Percentiles rank a stretch among this genome's conserved stretches.
Conservation (phyloP, 64 coral and sea anemone species). For the Platygyra sinensis region DNA sequence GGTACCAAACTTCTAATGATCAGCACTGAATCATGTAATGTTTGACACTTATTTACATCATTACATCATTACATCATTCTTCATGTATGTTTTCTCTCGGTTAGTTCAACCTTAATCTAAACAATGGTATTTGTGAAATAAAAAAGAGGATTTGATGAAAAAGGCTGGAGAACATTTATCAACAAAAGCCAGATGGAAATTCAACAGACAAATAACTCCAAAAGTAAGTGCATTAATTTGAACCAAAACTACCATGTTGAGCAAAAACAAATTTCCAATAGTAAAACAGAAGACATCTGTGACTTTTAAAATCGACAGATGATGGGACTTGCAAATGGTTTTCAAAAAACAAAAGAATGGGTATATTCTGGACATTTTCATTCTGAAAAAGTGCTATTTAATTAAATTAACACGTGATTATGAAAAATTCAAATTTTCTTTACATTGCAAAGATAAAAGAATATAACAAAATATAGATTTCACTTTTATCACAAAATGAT, state of each 20-base stretch:
- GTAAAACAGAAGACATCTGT: neutral
- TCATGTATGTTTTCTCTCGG: too few relatives aligned
- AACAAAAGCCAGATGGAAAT: too few relatives aligned
- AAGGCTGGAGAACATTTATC: too few relatives aligned
- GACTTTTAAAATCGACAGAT: neutral
- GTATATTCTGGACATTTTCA: neutral
- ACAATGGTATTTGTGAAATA: too few relatives aligned
- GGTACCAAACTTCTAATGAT: too few relatives aligned
- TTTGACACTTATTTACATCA: too few relatives aligned
- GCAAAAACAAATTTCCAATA: neutral
- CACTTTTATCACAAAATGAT: neutral
- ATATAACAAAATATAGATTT: neutral
- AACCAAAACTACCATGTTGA: neutral
- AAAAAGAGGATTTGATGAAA: too few relatives aligned
- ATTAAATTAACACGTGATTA: slow-evolving; percentile 23
- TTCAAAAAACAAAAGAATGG: neutral
- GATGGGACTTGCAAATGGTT: neutral
- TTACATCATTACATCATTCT: too few relatives aligned
- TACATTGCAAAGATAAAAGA: neutral
- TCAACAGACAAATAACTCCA: too few relatives aligned
- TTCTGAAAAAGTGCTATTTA: neutral
- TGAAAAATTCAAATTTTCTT: slow-evolving; percentile 1
- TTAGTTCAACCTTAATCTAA: too few relatives aligned
- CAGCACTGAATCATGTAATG: too few relatives aligned
- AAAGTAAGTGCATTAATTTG: neutral